These are phyloP conservation scores for Troides oblongomaculatus DNA, from an alignment of 2,888 invertebrate genomes.

Conservation along the genomic window DNA sequence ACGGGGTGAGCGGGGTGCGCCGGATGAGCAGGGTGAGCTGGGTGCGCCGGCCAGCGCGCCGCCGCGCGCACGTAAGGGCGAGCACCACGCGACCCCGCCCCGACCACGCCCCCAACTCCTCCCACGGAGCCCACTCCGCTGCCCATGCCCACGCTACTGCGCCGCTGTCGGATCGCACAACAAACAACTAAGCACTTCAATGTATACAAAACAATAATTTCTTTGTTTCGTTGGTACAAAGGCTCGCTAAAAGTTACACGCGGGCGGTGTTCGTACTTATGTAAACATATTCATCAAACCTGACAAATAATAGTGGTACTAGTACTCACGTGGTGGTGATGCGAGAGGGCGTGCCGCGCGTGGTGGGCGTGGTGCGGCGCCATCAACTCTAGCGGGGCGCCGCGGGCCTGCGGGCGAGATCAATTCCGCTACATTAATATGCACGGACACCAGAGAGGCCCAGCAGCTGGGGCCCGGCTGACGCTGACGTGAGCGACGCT, in stretches of 20 bases:
- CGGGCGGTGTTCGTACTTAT: no score
- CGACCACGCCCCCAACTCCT: constrained; percentile 48
- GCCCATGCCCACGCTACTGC: constrained; percentile 47
- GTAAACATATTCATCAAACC: no score
- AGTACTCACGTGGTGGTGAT: constrained; percentile 62
- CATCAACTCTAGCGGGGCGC: constrained; percentile 64
- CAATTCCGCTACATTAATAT: no score
- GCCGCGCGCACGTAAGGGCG: constrained; percentile 82
- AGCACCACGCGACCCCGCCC: constrained; percentile 47
- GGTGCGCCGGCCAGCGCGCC: constrained; percentile 79
- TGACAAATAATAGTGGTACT: background rate
- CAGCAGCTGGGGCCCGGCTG: no score
- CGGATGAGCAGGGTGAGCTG: constrained; percentile 79
- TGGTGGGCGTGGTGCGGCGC: constrained; percentile 52
- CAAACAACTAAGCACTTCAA: no score
- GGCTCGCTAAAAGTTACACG: no score
- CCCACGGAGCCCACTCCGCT: constrained; percentile 41
- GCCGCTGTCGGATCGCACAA: constrained; percentile 1
- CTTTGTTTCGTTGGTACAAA: no score
- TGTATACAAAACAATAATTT: no score
- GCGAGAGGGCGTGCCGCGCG: constrained; percentile 59
- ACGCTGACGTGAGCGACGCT: no score
- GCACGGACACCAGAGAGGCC: no score
- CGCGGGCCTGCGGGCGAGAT: constrained; percentile 51
- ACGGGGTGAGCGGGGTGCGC: constrained; percentile 77